Percentiles rank a stretch among this genome's conserved stretches.
phyloP scores from a whole-genome alignment of 1,140 invertebrate species.

The Wasmannia auropunctata region DNA sequence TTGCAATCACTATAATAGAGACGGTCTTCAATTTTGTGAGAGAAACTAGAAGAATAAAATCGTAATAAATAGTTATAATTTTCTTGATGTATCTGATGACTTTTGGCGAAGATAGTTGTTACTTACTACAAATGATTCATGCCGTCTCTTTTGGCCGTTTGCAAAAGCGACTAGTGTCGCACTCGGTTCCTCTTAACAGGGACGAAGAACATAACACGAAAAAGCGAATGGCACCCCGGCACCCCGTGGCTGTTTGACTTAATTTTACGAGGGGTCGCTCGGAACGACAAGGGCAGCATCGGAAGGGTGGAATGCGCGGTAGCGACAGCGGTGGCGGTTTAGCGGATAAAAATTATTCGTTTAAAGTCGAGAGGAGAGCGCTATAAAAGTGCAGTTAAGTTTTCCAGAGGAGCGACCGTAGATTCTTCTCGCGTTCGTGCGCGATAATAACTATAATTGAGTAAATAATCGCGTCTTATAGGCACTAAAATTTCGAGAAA shows the following conservation, averaged over 20 bases:
- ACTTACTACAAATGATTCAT: slow-evolving; percentile 52
- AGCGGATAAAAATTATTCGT: slow-evolving; percentile 81
- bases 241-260: slow-evolving; percentile 81
- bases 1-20: slow-evolving; percentile 6
- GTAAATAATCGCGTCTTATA: slow-evolving; percentile 66
- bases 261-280: slow-evolving; percentile 80
- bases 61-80: neutral
- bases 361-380: slow-evolving; percentile 73
- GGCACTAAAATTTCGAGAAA: slow-evolving; percentile 40
- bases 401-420: slow-evolving; percentile 61
- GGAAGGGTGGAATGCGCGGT: slow-evolving; percentile 70
- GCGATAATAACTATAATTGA: slow-evolving; percentile 77
- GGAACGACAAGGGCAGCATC: slow-evolving; percentile 76
- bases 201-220: slow-evolving; percentile 55
- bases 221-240: slow-evolving; percentile 70
- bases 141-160: slow-evolving; percentile 39
- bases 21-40: neutral
- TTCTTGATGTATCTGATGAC: neutral
- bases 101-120: slow-evolving; percentile 62
- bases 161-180: slow-evolving; percentile 60
- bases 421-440: slow-evolving; percentile 33
- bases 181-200: slow-evolving; percentile 66
- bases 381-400: slow-evolving; percentile 79
- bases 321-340: slow-evolving; percentile 58
- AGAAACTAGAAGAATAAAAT: neutral